Evolutionary conservation across 1,140 invertebrate genomes (phyloP).

Genomic region (Acromyrmex echinatior): DNA sequence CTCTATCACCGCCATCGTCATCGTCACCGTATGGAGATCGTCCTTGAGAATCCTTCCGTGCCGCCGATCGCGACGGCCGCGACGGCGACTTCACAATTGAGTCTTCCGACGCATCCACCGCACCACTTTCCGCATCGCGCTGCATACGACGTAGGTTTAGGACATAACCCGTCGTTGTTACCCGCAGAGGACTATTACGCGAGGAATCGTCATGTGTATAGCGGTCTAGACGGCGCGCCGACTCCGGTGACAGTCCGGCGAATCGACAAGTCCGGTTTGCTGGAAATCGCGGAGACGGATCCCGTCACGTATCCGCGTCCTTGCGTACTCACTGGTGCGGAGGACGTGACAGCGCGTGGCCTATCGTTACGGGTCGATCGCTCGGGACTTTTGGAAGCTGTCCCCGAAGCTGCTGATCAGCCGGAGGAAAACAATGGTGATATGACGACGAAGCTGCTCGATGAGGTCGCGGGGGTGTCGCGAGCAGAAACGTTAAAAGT

Average conservation of each 20-base stretch:
- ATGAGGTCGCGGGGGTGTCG: slow-evolving; percentile 19
- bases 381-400: slow-evolving; percentile 79
- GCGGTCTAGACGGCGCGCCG: slow-evolving; percentile 70
- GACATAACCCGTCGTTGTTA: slow-evolving; percentile 57
- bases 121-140: slow-evolving; percentile 15
- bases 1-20: slow-evolving; percentile 63
- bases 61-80: slow-evolving; percentile 50
- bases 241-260: slow-evolving; percentile 77
- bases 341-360: slow-evolving; percentile 51
- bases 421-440: slow-evolving; percentile 30
- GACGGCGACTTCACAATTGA: slow-evolving; percentile 24
- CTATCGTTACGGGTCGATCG: slow-evolving; percentile 78
- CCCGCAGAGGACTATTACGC: slow-evolving; percentile 66
- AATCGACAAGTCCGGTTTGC: slow-evolving; percentile 81
- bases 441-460: slow-evolving; percentile 29
- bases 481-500: slow-evolving; percentile 28
- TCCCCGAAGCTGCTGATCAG: slow-evolving; percentile 82
- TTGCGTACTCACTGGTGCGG: slow-evolving; percentile 66
- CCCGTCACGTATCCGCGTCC: slow-evolving; percentile 36
- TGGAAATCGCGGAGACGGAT: slow-evolving; percentile 80
- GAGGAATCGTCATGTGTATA: slow-evolving; percentile 42
- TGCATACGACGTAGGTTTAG: slow-evolving; percentile 50
- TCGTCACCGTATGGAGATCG: slow-evolving; percentile 84
- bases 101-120: slow-evolving; percentile 43
- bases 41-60: slow-evolving; percentile 82